Evolutionary conservation across 2,113 vertebrate species (phyloP), one percentile per base, ranked within the genome.

Genomic region (Xyrauchen texanus): DNA sequence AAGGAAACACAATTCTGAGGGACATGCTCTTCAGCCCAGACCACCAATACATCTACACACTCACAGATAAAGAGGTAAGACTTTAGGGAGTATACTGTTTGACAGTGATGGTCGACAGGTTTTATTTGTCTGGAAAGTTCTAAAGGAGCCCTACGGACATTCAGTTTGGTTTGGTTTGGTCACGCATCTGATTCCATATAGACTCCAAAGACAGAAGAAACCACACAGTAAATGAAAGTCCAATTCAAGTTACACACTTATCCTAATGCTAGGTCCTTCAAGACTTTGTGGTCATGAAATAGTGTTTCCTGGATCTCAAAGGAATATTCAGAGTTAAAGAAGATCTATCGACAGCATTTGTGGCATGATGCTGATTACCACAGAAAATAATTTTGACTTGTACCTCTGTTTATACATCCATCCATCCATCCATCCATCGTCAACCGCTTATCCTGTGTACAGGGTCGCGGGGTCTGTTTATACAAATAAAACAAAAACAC

Each of bases 11-110:
- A 75, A 94, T 98, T 86, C 90, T 97, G 73, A 90, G 95, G 34
- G 97, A 99, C 86, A 89, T 98, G 66, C 94, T 97, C 75, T 94
- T 98, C 88, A 97, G 96, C 81, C 97, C 96, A 0, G 94, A 96
- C 81, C 95, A 89, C 76, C 96, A 95, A 85, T 91, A 95, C 87
- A 89, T 99, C 63, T 99, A 98, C 0, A 91, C 95, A 46, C 96
- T 99, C 91, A 97, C 94, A 0, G 95, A 97, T 77, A 96, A 89
- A 85, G 90, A 91, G 92, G 92, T 93, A 86, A 10, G 85, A 80
- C 4, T 75, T 16, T n/a, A 64, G 46, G 65, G 78, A 68, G 51
- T n/a, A 21, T 46, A 46, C 47, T n/a, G 44, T 67, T 62, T 58
- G 13, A 21, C 53, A 49, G 11, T 65, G 65, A 64, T 4, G 44